These are phyloP conservation scores for Callimorpha dominula DNA, from an alignment of 2,888 invertebrate genomes.

Conservation along the genomic window DNA sequence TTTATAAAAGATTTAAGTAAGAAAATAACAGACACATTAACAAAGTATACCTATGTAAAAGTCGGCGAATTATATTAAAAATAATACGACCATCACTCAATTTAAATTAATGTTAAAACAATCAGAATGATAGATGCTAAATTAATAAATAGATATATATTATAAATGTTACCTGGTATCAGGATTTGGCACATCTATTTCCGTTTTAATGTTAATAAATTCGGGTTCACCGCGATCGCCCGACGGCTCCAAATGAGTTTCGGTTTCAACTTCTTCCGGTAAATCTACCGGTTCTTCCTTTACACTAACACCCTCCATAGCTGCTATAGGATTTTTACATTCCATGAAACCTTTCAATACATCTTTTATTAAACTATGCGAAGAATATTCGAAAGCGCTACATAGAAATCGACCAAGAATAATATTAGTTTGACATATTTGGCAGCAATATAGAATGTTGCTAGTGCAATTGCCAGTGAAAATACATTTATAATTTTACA, in stretches of 20 bases:
- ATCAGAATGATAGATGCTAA: neutral
- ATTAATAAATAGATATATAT: neutral
- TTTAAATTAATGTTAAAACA: neutral
- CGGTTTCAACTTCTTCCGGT: constrained; percentile 14
- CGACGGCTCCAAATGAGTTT: neutral
- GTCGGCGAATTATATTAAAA: neutral
- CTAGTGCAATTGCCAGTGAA: neutral
- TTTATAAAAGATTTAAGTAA: neutral
- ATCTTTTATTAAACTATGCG: constrained; percentile 1
- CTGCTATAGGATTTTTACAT: neutral
- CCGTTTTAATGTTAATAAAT: constrained; percentile 25
- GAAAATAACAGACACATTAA: neutral
- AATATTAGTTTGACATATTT: constrained; percentile 1
- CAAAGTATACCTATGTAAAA: neutral
- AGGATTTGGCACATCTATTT: constrained; percentile 7
- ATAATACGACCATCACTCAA: neutral
- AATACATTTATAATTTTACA: neutral
- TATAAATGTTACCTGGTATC: constrained; percentile 30
- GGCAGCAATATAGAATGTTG: neutral
- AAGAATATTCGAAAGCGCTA: neutral
- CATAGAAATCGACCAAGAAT: constrained; percentile 1
- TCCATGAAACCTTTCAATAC: neutral
- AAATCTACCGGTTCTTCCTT: constrained; percentile 34
- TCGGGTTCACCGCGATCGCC: constrained; percentile 12
- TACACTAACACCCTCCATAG: constrained; percentile 21